A percentile compares a stretch with the other conserved stretches of the same genome.
Conservation (phyloP, 1,140 invertebrate genomes). For the Drosophila paulistorum region DNA sequence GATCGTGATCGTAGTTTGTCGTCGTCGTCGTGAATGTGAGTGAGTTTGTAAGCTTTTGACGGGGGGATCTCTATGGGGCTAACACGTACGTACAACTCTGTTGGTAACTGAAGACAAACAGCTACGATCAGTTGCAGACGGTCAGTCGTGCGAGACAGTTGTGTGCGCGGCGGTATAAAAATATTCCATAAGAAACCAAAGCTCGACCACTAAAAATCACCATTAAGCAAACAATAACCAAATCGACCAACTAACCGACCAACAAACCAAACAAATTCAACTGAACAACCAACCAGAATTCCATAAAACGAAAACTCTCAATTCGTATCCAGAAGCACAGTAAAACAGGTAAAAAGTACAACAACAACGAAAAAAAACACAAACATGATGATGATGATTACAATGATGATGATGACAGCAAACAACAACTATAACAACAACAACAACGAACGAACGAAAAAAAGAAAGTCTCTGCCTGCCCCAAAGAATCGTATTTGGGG, state of each 20-base stretch:
- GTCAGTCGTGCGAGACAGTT: constrained; percentile 82
- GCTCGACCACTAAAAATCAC: constrained; percentile 50
- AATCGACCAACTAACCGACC: constrained; percentile 1
- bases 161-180: constrained; percentile 79
- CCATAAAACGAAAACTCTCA: constrained; percentile 12
- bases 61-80: constrained; percentile 10
- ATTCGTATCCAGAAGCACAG: constrained; percentile 7
- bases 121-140: constrained; percentile 82
- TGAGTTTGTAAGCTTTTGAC: neutral
- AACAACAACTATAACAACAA: constrained; percentile 22
- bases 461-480: constrained; percentile 51
- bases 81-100: constrained; percentile 50
- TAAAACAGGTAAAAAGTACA: constrained; percentile 8
- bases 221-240: constrained; percentile 20
- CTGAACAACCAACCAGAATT: constrained; percentile 30
- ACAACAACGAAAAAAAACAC: constrained; percentile 40
- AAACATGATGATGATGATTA: constrained; percentile 9
- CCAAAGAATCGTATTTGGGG: constrained; percentile 60
- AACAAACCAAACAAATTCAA: constrained; percentile 5
- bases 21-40: constrained; percentile 8
- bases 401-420: constrained; percentile 4
- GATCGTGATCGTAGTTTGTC: constrained; percentile 1
- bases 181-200: constrained; percentile 48
- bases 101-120: constrained; percentile 75
- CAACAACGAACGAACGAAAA: constrained; percentile 25